Base-by-base conservation (phyloP, 2,113 vertebrate genomes). In the Microcebus tavaratra region DNA sequence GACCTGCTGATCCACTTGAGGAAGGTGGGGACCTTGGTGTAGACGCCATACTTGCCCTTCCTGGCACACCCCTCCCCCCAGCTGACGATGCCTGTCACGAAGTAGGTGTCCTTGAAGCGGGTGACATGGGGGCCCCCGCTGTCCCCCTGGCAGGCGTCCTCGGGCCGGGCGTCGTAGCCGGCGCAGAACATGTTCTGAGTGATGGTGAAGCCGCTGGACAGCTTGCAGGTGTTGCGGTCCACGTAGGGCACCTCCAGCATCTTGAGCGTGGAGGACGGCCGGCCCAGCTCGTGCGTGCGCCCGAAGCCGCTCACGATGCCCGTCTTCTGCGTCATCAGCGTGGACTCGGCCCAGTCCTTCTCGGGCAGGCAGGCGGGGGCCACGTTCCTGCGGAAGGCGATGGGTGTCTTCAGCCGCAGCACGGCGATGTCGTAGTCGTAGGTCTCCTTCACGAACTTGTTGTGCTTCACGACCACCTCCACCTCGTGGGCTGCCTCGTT, bases 61-160 rank as follows among this genome's bases (percentile, higher is more conserved):
- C 98, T 99, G 0, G 99, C 99, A 9, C 99, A 99, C 1, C 99
- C 99, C 97, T 99, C 99, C 0, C 99, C 99, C 99, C 99, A 99
- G 98, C 99, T 99, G 96, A 99, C 99, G 4, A 99, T 98, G 3
- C 99, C 99, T 0, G 99, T 99, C 86, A 99, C 91, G 6, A 99
- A 99, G 50, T 99, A 99, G 7, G 99, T 99, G 88, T 97, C 61
- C 59, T 75, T 97, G 63, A 99, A 99, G 6, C 45, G 96, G 0
- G 99, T 99, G 91, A 99, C 99, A 0, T 99, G 99, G 0, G 99
- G 99, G 0, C 99, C 99, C 0, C 99, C 99, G 0, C 99, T 99
- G 98, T 99, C 99, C 2, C 99, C 99, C 95, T 99, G 99, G 86
- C 99, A 99, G 7, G 99, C 99, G 10, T 99, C 99, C 36, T 99